These are phyloP conservation scores for Azorinus chamasolen DNA, from an alignment of 2,888 invertebrate species.

Conservation along the genomic window DNA sequence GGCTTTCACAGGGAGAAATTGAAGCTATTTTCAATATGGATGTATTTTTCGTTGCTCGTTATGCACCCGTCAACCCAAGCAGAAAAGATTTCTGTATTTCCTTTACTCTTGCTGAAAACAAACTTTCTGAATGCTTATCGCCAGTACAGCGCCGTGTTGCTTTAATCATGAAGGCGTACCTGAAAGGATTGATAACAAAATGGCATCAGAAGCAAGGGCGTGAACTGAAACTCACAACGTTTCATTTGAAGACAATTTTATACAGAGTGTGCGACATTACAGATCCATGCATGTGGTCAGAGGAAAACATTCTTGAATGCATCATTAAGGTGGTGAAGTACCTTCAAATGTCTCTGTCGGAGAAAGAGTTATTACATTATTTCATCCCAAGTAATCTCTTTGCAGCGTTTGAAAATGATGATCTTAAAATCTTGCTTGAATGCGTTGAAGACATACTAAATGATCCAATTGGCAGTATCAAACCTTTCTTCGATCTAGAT, in stretches of 20 bases:
- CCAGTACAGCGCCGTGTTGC: conserved; percentile 41
- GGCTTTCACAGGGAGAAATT: conserved; percentile 2
- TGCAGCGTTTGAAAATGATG: conserved; percentile 1
- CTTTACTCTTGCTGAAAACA: conserved; percentile 60
- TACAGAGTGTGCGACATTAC: not conserved
- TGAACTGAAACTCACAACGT: conserved; percentile 24
- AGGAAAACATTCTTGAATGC: not conserved
- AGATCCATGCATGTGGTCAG: too few species aligned
- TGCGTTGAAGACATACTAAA: not conserved
- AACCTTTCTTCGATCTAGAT: too few species aligned
- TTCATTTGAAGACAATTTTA: conserved; percentile 5
- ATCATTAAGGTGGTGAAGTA: too few species aligned
- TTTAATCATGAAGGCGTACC: conserved; percentile 53
- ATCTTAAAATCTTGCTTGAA: not conserved
- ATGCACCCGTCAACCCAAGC: conserved; percentile 42
- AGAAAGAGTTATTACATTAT: not conserved
- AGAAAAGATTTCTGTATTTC: conserved; percentile 60
- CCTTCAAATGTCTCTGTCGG: not conserved
- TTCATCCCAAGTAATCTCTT: conserved; percentile 5
- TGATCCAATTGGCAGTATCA: not conserved
- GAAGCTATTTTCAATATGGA: conserved; percentile 49
- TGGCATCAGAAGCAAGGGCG: not conserved
- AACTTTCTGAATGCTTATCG: conserved; percentile 36
- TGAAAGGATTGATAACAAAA: conserved; percentile 36
- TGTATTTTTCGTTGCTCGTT: conserved; percentile 57